A percentile compares a stretch with the other conserved stretches of the same genome.
These are phyloP conservation scores for Hydropsyche tenuis DNA, from an alignment of 1,140 invertebrate genomes.

Conservation along the genomic window DNA sequence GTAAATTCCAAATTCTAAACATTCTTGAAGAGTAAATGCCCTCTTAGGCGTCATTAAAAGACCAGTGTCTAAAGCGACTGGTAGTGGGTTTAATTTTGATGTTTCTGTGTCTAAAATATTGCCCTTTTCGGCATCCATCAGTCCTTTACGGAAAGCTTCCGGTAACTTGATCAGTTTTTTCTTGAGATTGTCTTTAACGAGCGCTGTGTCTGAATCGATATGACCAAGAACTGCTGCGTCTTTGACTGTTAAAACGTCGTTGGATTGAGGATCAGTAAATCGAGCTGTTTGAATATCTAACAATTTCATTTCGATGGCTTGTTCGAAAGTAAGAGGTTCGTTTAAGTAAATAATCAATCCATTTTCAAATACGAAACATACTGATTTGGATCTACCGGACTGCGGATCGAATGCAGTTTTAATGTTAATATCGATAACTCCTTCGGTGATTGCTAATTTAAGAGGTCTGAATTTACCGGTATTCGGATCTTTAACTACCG, in stretches of 20 bases:
- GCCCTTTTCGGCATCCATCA: constrained; percentile 86
- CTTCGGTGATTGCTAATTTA: constrained; percentile 72
- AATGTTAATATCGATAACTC: constrained; percentile 70
- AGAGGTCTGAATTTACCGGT: constrained; percentile 77
- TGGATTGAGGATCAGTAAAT: constrained; percentile 75
- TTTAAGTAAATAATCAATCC: constrained; percentile 72
- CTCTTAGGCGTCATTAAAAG: constrained; percentile 77
- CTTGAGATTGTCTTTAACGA: constrained; percentile 86
- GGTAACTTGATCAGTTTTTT: constrained; percentile 82
- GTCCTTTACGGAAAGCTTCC: constrained; percentile 83
- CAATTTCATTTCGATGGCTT: constrained; percentile 75
- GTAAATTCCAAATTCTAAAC: constrained; percentile 83
- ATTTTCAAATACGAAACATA: constrained; percentile 78
- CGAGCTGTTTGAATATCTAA: constrained; percentile 76
- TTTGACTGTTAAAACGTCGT: constrained; percentile 77
- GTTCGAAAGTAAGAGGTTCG: constrained; percentile 77
- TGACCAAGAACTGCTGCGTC: constrained; percentile 83
- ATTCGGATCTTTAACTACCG: constrained; percentile 79
- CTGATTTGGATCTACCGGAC: constrained; percentile 67
- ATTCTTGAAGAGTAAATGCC: constrained; percentile 81
- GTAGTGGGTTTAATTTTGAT: constrained; percentile 78
- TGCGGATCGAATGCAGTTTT: constrained; percentile 72
- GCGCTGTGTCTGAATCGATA: constrained; percentile 85
- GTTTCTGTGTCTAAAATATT: constrained; percentile 82
- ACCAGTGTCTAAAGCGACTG: constrained; percentile 76